phyloP scores from a whole-genome alignment of 2,113 vertebrate genomes.

The Myocastor coypus region DNA sequence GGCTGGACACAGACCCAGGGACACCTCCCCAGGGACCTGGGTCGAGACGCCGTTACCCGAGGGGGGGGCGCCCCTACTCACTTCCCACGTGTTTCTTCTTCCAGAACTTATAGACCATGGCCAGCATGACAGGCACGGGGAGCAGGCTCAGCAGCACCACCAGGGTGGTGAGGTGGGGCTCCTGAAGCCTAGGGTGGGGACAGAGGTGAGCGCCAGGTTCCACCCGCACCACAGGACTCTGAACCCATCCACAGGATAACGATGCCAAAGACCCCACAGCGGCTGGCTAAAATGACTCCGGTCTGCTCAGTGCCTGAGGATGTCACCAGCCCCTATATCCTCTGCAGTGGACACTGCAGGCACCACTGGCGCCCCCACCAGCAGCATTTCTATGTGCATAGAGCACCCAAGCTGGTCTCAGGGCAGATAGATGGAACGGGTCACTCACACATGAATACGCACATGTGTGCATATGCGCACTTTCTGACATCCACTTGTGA shows the following conservation, averaged over 20 bases:
- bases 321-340: not conserved
- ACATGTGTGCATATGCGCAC: not conserved
- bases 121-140: not conserved
- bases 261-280: not conserved
- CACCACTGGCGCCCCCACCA: accelerated
- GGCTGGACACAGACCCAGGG: not conserved
- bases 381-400: not conserved
- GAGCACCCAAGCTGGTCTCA: not conserved
- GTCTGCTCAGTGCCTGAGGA: not conserved
- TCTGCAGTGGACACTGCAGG: not conserved
- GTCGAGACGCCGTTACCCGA: not conserved
- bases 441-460: not conserved
- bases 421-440: not conserved
- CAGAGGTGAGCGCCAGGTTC: not conserved
- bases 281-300: not conserved
- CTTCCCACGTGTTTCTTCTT: conserved; percentile 75
- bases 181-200: conserved; percentile 22
- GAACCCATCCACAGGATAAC: not conserved
- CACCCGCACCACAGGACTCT: accelerated
- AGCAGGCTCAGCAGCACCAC: conserved; percentile 13
- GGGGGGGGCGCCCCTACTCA: conserved; percentile 44
- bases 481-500: not conserved
- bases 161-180: not conserved
- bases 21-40: accelerated
- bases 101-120: conserved; percentile 65